phyloP scores from a whole-genome alignment of 2,888 invertebrate genomes.

The Pterostichus madidus region DNA sequence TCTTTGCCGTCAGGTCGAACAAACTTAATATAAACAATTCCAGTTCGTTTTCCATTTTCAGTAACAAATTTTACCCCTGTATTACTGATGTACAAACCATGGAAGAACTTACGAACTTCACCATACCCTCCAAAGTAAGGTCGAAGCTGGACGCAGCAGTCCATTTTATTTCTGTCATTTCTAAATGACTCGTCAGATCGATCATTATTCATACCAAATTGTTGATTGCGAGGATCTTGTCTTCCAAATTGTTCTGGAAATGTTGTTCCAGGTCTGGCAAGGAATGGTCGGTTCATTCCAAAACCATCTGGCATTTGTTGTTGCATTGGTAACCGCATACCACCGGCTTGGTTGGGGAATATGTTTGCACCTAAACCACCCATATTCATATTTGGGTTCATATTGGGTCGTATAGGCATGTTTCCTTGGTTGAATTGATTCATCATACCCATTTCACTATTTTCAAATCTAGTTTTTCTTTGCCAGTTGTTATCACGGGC shows the following conservation, averaged over 20 bases:
- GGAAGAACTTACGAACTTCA: slow-evolving; percentile 91
- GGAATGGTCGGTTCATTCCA: slow-evolving; percentile 52
- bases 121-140: slow-evolving; percentile 86
- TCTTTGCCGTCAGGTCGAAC: slow-evolving; percentile 84
- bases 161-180: slow-evolving; percentile 66
- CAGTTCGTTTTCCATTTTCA: slow-evolving; percentile 89
- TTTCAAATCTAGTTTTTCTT: slow-evolving; percentile 43
- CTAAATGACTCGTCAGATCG: slow-evolving; percentile 36
- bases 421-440: slow-evolving; percentile 43
- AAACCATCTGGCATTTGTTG: slow-evolving; percentile 36
- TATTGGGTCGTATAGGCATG: slow-evolving; percentile 32
- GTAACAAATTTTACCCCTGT: slow-evolving; percentile 93
- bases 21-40: slow-evolving; percentile 90
- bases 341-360: slow-evolving; percentile 25
- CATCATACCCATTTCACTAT: slow-evolving; percentile 37
- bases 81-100: slow-evolving; percentile 85
- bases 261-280: slow-evolving; percentile 55
- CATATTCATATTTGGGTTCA: slow-evolving; percentile 41
- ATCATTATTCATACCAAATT: slow-evolving; percentile 26
- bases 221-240: slow-evolving; percentile 39
- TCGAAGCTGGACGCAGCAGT: slow-evolving; percentile 86
- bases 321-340: slow-evolving; percentile 41
- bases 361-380: slow-evolving; percentile 27
- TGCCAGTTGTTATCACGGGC: slow-evolving; percentile 35
- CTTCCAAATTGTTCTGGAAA: slow-evolving; percentile 55